These are phyloP conservation scores for Cataglyphis altisquamis DNA, from an alignment of 2,888 invertebrate genomes.

Conservation along the genomic window DNA sequence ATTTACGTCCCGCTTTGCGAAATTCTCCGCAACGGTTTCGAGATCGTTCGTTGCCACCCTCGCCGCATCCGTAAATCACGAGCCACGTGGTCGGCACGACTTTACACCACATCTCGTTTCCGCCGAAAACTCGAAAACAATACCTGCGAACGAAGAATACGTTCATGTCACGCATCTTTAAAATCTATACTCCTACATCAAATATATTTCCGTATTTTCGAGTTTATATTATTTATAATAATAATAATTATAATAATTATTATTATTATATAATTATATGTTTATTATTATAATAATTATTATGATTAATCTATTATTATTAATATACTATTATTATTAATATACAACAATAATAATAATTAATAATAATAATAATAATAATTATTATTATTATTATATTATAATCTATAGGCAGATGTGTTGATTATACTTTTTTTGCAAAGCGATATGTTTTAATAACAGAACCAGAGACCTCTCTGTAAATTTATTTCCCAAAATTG, in stretches of 20 bases:
- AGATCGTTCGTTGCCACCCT: slow-evolving; percentile 10
- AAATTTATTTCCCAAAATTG: neutral
- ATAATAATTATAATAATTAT: neutral
- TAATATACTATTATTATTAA: too few species aligned
- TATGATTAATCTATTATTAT: too few species aligned
- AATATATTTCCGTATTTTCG: neutral
- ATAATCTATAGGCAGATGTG: neutral
- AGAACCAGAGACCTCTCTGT: neutral
- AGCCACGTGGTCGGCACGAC: neutral
- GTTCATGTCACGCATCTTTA: neutral
- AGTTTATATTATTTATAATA: too few species aligned
- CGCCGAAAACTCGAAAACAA: neutral
- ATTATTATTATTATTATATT: neutral
- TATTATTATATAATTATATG: neutral
- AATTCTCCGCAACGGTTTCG: neutral
- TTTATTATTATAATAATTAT: too few species aligned
- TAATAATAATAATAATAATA: too few species aligned
- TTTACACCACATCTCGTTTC: neutral
- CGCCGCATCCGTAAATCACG: slow-evolving; percentile 15
- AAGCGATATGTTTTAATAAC: neutral
- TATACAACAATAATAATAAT: too few species aligned
- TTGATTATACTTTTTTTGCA: neutral
- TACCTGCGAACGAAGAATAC: neutral
- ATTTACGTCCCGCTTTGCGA: slow-evolving; percentile 19
- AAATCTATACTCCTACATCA: neutral